These are phyloP conservation scores for Aratinga solstitialis DNA, from an alignment of 2,797 vertebrate genomes.

Conservation along the genomic window DNA sequence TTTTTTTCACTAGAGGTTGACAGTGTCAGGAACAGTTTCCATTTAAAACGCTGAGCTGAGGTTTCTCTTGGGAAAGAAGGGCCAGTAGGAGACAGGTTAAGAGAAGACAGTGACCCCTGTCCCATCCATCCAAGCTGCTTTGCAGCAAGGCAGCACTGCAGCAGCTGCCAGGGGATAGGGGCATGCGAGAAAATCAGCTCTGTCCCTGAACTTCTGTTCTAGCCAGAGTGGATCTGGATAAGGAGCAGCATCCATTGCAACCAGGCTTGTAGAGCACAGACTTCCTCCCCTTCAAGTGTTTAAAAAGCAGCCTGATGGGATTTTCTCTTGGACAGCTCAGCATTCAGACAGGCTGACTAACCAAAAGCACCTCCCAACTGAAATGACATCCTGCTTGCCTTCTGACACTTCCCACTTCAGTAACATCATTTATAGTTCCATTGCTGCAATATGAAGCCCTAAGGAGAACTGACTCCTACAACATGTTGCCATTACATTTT, in stretches of 20 bases:
- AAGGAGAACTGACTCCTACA: constrained; percentile 61
- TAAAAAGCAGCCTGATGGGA: not conserved
- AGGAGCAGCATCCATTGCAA: not conserved
- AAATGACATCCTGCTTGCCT: constrained; percentile 39
- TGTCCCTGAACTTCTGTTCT: not conserved
- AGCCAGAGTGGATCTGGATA: not conserved
- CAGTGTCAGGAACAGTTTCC: not conserved
- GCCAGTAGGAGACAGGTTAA: not conserved
- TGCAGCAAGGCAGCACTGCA: not conserved
- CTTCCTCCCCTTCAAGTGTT: not conserved
- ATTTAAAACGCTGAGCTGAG: not conserved
- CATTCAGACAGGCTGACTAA: not conserved
- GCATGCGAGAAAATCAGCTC: not conserved
- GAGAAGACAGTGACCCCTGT: not conserved
- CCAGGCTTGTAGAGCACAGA: not conserved
- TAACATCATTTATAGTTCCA: constrained; percentile 53
- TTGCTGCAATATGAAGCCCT: constrained; percentile 29
- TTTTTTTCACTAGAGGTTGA: not conserved
- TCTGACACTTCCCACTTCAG: constrained; percentile 57
- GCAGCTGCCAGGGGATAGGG: not conserved
- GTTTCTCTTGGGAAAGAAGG: not conserved
- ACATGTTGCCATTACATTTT: constrained; percentile 48
- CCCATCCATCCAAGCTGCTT: not conserved
- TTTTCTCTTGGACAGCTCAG: constrained; percentile 1
- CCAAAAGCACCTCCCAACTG: constrained; percentile 19